phyloP scores from a whole-genome alignment of 2,888 invertebrate genomes.

The Anorthoa munda region DNA sequence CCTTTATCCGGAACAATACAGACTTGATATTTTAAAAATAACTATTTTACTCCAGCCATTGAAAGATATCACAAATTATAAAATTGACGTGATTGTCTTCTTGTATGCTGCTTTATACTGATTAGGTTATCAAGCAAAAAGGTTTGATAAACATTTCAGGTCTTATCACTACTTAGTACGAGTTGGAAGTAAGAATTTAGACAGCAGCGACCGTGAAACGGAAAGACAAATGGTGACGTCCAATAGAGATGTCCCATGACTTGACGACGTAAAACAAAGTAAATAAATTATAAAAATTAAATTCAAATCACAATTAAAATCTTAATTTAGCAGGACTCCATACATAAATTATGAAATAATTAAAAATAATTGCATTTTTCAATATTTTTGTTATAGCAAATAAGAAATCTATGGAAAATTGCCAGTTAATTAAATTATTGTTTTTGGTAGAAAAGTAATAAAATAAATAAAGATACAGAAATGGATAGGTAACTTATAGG shows the following conservation, averaged over 20 bases:
- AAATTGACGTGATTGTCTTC: conserved; percentile 37
- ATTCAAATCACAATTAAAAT: too few relatives aligned
- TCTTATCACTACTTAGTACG: conserved; percentile 7
- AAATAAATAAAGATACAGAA: not conserved
- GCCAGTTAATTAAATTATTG: not conserved
- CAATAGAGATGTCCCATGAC: not conserved
- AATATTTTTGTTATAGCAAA: not conserved
- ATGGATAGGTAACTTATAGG: not conserved
- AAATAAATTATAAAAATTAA: not conserved
- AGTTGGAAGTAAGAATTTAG: not conserved
- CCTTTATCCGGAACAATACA: conserved; percentile 66
- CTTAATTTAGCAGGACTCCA: too few relatives aligned
- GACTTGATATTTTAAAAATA: conserved; percentile 36
- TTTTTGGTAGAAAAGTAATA: not conserved
- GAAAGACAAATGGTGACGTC: conserved; percentile 42
- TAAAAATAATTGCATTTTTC: not conserved
- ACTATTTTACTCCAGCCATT: conserved; percentile 37
- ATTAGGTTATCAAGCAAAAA: conserved; percentile 25
- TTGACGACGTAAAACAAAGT: not conserved
- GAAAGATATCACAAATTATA: conserved; percentile 13
- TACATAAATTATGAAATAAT: not conserved
- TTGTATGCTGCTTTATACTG: conserved; percentile 16
- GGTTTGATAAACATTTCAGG: conserved; percentile 32
- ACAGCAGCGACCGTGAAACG: conserved; percentile 13
- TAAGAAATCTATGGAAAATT: conserved; percentile 1